Conservation (phyloP, 2,113 vertebrate species). For the Cyphomyrus plagiostoma region DNA sequence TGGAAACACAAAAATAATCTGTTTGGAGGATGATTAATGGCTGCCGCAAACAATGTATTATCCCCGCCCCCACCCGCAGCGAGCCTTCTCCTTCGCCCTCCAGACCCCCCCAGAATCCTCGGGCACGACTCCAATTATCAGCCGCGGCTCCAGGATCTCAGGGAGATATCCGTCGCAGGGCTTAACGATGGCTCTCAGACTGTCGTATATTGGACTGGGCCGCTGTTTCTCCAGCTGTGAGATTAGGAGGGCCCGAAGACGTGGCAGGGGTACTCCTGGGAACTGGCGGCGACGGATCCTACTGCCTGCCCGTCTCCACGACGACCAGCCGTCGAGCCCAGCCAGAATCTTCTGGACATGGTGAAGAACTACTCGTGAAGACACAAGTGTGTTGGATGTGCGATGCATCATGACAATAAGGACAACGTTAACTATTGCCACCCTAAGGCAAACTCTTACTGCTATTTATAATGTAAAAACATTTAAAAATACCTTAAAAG, state of each 20-base stretch:
- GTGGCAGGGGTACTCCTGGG: not conserved
- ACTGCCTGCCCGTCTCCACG: constrained; percentile 2
- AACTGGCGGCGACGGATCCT: not conserved
- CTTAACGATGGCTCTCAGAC: not conserved
- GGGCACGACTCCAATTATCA: constrained; percentile 12
- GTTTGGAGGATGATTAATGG: constrained; percentile 22
- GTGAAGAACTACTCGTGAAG: not conserved
- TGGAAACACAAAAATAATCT: constrained; percentile 19
- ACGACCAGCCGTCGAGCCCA: not conserved
- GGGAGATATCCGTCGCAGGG: not conserved
- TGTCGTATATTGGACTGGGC: constrained; percentile 13
- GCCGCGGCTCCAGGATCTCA: not conserved
- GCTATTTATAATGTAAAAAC: constrained; percentile 7
- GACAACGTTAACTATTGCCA: not conserved
- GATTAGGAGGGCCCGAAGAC: not conserved
- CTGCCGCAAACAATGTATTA: constrained; percentile 19
- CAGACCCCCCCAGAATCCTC: not conserved
- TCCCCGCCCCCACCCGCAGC: not conserved
- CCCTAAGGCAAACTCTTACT: not conserved
- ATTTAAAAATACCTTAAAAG: not conserved
- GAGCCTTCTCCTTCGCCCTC: not conserved
- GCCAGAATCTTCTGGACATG: not conserved
- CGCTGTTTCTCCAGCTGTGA: not conserved
- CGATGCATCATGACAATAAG: not conserved
- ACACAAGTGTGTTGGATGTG: not conserved